Evolutionary conservation across 2,888 invertebrate species (phyloP), one percentile per base, ranked within the genome.

Genomic region (Drosophila meridionalis): DNA sequence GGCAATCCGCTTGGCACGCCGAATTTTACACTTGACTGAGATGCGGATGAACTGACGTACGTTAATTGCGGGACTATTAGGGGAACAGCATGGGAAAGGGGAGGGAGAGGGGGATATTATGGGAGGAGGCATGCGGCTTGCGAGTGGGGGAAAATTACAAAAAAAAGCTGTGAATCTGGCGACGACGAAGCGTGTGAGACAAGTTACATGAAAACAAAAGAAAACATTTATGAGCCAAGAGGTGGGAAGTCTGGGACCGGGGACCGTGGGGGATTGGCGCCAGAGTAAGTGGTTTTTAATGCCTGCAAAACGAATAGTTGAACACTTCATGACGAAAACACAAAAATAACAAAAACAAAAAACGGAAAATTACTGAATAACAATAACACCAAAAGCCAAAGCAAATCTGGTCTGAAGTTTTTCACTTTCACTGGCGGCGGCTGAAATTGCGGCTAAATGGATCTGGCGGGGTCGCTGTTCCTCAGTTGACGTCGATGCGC

Each of bases 401-500:
- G 80, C 30, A 32, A 38, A 53, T 55, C 62, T 70, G 14, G 43
- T 58, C 47, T 50, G 32, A 52, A 52, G 59, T 11, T 85, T 84
- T 87, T 83, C 77, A 88, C 90, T 90, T 90, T 87, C 87, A 86
- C 86, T 77, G 59, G n/a, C 43, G 28, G 12, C 38, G 42, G 47
- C 26, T 59, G 59, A 63, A 69, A 59, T 62, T 68, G 53, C 47
- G 43, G 20, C 48, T 57, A 50, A 34, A 52, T 47, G 48, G 12
- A 55, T 64, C 55, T 26, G 53, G 26, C 42, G 73, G 62, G 71
- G 77, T 76, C 71, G 57, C 50, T 71, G 58, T 55, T 65, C 56
- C 58, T 9, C 53, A 68, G 52, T 48, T 38, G 42, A 45, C 48
- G 43, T 42, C 14, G 42, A 20, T 74, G 47, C 3, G 32, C 62